These are phyloP conservation scores for Spodoptera frugiperda DNA, from an alignment of 1,140 invertebrate genomes.

Conservation along the genomic window DNA sequence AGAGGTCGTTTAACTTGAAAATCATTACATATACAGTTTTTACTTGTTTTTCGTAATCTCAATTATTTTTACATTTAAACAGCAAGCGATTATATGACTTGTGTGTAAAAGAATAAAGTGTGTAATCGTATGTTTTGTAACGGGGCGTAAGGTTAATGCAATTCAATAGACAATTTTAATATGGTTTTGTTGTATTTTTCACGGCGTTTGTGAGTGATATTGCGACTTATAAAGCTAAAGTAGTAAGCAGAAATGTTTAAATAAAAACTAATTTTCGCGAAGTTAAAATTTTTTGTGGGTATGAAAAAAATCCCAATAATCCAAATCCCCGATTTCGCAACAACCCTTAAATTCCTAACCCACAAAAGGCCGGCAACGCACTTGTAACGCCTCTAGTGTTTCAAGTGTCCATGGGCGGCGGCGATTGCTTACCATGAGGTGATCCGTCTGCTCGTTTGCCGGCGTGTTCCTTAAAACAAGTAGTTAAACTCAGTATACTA, in stretches of 20 bases:
- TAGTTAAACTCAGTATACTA: too few relatives aligned
- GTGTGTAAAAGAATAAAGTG: background rate
- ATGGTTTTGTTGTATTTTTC: background rate
- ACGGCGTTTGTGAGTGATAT: background rate
- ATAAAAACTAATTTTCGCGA: background rate
- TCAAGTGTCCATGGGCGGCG: too few relatives aligned
- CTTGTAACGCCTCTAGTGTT: too few relatives aligned
- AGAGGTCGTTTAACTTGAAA: constrained; percentile 37
- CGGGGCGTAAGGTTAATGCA: constrained; percentile 14
- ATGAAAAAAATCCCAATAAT: too few relatives aligned
- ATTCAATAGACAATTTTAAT: constrained; percentile 20
- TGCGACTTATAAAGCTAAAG: background rate
- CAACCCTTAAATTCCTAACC: too few relatives aligned
- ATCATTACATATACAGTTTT: constrained; percentile 21
- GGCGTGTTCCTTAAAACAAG: too few relatives aligned
- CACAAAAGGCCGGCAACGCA: too few relatives aligned
- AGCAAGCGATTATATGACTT: constrained; percentile 1
- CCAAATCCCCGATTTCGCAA: too few relatives aligned
- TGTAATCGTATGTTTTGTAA: constrained; percentile 12
- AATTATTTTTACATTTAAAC: background rate
- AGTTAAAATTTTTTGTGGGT: too few relatives aligned
- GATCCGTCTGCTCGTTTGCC: too few relatives aligned
- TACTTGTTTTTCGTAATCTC: constrained; percentile 29
- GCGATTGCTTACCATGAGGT: too few relatives aligned
- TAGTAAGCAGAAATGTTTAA: background rate